Evolutionary conservation across 2,113 vertebrate species (phyloP).

Genomic region (Pungitius pungitius): DNA sequence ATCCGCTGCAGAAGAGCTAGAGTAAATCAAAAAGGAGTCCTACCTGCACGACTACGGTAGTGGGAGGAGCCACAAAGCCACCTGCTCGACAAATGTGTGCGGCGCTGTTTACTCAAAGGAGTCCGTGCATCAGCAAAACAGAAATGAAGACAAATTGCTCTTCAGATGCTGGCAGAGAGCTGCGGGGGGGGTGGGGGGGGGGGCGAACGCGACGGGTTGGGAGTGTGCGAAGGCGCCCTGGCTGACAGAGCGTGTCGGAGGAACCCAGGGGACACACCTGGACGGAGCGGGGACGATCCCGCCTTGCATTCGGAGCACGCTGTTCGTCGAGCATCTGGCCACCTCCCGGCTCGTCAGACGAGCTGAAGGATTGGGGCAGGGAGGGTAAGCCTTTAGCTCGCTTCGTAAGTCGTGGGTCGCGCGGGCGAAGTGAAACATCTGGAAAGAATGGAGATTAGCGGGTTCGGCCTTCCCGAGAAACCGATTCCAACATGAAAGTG

Average conservation of each 20-base stretch:
- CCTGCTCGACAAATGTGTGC: constrained; percentile 29
- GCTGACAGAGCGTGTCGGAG: constrained; percentile 55
- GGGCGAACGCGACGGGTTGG: too few relatives aligned
- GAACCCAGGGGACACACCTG: constrained; percentile 58
- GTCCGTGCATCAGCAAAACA: constrained; percentile 5
- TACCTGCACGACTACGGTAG: background rate
- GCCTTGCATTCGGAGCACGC: constrained; percentile 49
- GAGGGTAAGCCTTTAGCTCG: constrained; percentile 27
- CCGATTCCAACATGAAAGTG: constrained; percentile 70
- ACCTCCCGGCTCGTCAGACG: constrained; percentile 16
- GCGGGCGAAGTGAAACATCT: constrained; percentile 31
- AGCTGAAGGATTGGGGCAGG: background rate
- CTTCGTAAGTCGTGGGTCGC: background rate
- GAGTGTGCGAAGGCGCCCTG: too few relatives aligned
- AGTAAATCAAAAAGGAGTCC: background rate
- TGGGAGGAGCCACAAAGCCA: constrained; percentile 32
- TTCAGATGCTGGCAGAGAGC: constrained; percentile 18
- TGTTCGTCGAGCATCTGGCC: constrained; percentile 52
- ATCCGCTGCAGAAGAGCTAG: background rate
- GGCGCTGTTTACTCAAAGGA: constrained; percentile 4
- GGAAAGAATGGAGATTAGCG: constrained; percentile 22
- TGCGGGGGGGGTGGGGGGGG: background rate
- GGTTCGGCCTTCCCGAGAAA: constrained; percentile 50
- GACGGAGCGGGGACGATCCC: constrained; percentile 43
- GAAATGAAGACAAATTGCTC: constrained; percentile 19